Evolutionary conservation across 2,113 vertebrate genomes (phyloP).

Genomic region (Pygoscelis antarcticus): DNA sequence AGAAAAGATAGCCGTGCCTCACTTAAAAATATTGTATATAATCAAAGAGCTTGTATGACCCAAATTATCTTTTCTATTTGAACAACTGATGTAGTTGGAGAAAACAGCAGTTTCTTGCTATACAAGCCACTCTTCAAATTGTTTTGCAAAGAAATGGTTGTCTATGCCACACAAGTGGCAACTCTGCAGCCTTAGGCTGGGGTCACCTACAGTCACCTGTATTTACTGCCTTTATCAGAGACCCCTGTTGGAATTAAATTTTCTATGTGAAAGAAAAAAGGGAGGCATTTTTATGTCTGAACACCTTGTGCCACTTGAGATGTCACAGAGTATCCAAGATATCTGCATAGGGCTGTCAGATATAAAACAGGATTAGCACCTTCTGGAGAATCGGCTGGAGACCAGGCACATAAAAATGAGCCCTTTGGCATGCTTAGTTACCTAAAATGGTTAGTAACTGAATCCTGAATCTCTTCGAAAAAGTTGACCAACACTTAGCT

Average conservation of each 20-base stretch:
- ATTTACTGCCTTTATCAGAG: neutral
- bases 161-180: neutral
- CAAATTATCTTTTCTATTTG: neutral
- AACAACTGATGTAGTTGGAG: neutral
- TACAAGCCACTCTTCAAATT: neutral
- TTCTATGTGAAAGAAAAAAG: neutral
- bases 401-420: neutral
- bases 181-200: neutral
- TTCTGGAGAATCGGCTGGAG: neutral
- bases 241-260: neutral
- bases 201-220: neutral
- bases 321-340: neutral
- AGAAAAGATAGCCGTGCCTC: neutral
- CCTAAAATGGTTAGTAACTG: neutral
- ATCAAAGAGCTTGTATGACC: no score
- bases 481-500: neutral
- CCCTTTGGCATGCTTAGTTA: neutral
- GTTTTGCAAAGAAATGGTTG: neutral
- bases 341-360: neutral
- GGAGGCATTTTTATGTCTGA: neutral
- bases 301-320: fast-evolving
- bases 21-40: no score
- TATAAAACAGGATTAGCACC: neutral
- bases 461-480: neutral
- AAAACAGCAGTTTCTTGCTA: neutral